These are phyloP conservation scores for Nycteola revayana DNA, from an alignment of 2,888 invertebrate species.

Conservation along the genomic window DNA sequence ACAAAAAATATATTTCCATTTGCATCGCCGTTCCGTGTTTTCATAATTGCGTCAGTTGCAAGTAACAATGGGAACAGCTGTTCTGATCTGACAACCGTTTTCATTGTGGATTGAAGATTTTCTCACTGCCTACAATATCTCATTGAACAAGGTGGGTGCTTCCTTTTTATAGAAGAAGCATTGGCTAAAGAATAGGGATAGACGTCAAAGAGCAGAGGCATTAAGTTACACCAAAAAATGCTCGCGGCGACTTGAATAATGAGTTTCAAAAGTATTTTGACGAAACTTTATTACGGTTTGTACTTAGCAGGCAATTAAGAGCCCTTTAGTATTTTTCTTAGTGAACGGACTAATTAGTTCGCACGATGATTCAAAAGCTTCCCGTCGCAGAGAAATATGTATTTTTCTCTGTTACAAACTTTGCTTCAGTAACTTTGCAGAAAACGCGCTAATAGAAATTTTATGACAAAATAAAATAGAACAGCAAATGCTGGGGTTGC, in stretches of 20 bases:
- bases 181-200: conserved; percentile 35
- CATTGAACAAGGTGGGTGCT: conserved; percentile 20
- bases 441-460: conserved; percentile 13
- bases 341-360: conserved; percentile 41
- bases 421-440: conserved; percentile 9
- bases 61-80: conserved; percentile 26
- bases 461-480: conserved; percentile 5
- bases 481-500: too few species aligned
- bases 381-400: conserved; percentile 19
- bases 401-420: conserved; percentile 18
- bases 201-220: conserved; percentile 38
- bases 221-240: conserved; percentile 34
- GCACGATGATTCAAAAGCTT: conserved; percentile 30
- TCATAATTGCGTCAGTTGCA: conserved; percentile 27
- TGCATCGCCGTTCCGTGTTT: conserved; percentile 14
- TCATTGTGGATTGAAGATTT: conserved; percentile 24
- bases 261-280: conserved; percentile 55
- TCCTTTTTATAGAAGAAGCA: conserved; percentile 18
- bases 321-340: conserved; percentile 45
- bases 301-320: conserved; percentile 51
- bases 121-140: conserved; percentile 25
- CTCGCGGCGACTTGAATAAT: conserved; percentile 44
- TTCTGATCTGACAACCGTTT: conserved; percentile 32
- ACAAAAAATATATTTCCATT: too few species aligned
- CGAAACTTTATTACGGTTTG: conserved; percentile 47